Percentiles rank a stretch among this genome's conserved stretches.
These are phyloP conservation scores for Drosophila paulistorum DNA, from an alignment of 1,140 invertebrate species.

Conservation along the genomic window DNA sequence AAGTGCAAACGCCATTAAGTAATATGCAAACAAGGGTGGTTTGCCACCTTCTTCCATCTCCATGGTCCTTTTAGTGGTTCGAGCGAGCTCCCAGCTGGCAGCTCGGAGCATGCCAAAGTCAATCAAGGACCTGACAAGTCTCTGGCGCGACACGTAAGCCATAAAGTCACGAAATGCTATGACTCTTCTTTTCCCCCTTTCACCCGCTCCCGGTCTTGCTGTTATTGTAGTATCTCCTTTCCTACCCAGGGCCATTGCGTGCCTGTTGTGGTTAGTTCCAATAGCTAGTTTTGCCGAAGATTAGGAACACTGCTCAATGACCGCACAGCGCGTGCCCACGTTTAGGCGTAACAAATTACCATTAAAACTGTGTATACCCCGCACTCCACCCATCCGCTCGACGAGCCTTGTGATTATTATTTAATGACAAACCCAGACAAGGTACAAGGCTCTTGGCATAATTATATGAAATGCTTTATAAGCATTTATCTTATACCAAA, in stretches of 20 bases:
- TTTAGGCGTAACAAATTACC: constrained; percentile 83
- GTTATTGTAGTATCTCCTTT: background rate
- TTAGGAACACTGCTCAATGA: constrained; percentile 48
- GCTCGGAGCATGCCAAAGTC: constrained; percentile 44
- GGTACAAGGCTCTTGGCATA: constrained; percentile 39
- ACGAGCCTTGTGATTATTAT: constrained; percentile 65
- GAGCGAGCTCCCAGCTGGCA: background rate
- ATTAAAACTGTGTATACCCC: constrained; percentile 56
- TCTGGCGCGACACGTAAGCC: constrained; percentile 73
- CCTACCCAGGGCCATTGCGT: constrained; percentile 52
- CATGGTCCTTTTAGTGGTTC: background rate
- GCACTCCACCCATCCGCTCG: background rate
- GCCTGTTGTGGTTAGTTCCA: constrained; percentile 63
- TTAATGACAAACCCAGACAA: constrained; percentile 69
- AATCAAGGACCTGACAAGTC: constrained; percentile 68
- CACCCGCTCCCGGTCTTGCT: constrained; percentile 11
- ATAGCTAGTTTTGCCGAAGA: constrained; percentile 46
- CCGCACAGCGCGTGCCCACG: constrained; percentile 68
- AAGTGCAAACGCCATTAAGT: constrained; percentile 73
- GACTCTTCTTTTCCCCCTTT: constrained; percentile 12
- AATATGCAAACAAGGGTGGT: constrained; percentile 80
- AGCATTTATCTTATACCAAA: constrained; percentile 23
- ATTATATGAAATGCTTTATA: constrained; percentile 46
- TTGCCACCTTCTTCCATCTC: background rate
- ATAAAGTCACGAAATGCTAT: constrained; percentile 75